Base-by-base conservation (phyloP, 2,888 invertebrate species). In the Sylvicola cinctus region DNA sequence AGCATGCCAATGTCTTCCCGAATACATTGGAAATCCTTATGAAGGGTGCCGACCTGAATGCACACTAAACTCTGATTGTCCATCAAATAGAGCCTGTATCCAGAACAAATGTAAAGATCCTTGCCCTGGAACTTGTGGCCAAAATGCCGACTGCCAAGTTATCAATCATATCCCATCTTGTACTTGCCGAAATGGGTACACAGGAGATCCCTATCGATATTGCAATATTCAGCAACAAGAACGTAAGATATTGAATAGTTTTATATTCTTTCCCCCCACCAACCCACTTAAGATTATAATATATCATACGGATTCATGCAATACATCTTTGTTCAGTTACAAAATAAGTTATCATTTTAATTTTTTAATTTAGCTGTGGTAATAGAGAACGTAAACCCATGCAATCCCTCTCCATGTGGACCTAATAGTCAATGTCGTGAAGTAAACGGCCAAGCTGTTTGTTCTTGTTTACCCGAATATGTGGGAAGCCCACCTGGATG, bases 1-100 rank as follows among this genome's bases (percentile, higher is more conserved):
- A 25, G 74, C 80, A 36, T 85, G 85, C 52, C 64, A 70, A 27
- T 85, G 84, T 50, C 48, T 79, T 40, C 68, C 74, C 4, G 77
- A 76, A 54, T 80, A 80, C 50, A 74, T 73, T 44, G 84, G 84
- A 29, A 80, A 81, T 55, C 84, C 85, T 12, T 81, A 80, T 45
- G 71, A 74, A 16, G 77, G 78, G 33, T 83, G 83, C 54, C 65
- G 79, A 40, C 81, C 83, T 25, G 81, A 84, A 61, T 83, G 83
- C 50, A 74, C 78, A 33, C 70, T 74, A n/a, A 81, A 79, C 51
- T 70, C 74, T 2, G 83, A 84, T 47, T 84, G 83, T 48, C 63
- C 73, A 40, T 66, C 73, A 38, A 70, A 74, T 44, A 73, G 68
- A 49, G 74, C 79, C 13, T 83, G 83, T 48, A 66, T 72, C 30